Conservation (phyloP, 2,888 invertebrate genomes). For the Phymatocera aterrima region DNA sequence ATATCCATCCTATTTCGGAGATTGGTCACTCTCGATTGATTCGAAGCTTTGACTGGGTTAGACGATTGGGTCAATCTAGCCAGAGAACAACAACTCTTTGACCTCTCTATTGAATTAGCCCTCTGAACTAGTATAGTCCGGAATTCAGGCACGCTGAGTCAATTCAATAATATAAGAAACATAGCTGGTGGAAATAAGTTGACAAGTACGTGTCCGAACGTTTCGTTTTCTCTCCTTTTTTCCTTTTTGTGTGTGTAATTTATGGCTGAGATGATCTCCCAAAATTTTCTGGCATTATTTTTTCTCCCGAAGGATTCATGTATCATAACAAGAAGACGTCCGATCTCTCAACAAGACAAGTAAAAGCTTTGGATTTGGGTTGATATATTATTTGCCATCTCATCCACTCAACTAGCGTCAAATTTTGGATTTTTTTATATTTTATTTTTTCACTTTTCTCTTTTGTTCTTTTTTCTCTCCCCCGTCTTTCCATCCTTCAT, state of each 20-base stretch:
- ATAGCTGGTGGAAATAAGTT: not conserved
- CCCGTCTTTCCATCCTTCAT: constrained; percentile 22
- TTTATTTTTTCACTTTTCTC: constrained; percentile 51
- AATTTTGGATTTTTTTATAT: constrained; percentile 31
- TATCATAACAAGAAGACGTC: constrained; percentile 12
- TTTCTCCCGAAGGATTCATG: not conserved
- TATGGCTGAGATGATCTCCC: not conserved
- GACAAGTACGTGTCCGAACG: not conserved
- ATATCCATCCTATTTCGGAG: constrained; percentile 8
- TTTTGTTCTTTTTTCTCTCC: constrained; percentile 45
- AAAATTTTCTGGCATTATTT: constrained; percentile 6
- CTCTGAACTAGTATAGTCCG: too few species aligned
- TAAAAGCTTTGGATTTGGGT: constrained; percentile 29
- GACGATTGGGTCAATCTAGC: constrained; percentile 8
- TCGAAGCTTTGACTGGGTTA: constrained; percentile 17
- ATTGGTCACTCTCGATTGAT: constrained; percentile 32
- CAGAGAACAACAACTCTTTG: constrained; percentile 9
- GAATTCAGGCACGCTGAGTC: not conserved
- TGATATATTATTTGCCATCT: constrained; percentile 39
- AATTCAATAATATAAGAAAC: not conserved
- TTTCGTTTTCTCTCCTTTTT: not conserved
- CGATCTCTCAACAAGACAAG: constrained; percentile 27
- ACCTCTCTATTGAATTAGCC: constrained; percentile 15
- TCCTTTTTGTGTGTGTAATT: not conserved
- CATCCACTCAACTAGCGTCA: constrained; percentile 38